Evolutionary conservation across 2,797 vertebrate genomes (phyloP).

Genomic region (Poeciliopsis presidionis): DNA sequence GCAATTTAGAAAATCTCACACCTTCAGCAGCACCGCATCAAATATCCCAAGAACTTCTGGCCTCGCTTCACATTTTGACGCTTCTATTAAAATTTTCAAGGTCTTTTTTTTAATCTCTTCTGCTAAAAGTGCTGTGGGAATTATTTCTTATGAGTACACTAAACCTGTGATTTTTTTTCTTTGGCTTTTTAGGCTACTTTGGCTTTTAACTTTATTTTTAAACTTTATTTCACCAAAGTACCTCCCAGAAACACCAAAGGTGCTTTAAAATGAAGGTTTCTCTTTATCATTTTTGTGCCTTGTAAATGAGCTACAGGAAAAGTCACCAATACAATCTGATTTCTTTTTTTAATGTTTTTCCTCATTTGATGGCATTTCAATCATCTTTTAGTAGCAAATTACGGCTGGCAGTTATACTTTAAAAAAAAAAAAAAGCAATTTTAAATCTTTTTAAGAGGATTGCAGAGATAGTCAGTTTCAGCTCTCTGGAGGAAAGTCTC

Average conservation of each 20-base stretch:
- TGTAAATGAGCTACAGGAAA: constrained; percentile 84
- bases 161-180: constrained; percentile 31
- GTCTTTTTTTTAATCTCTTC: constrained; percentile 62
- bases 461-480: not conserved
- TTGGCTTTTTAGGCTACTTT: constrained; percentile 59
- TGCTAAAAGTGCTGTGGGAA: constrained; percentile 56
- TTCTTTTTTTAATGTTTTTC: constrained; percentile 18
- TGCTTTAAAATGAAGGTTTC: constrained; percentile 86
- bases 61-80: constrained; percentile 54
- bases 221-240: constrained; percentile 83
- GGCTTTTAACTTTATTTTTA: constrained; percentile 71
- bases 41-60: constrained; percentile 44
- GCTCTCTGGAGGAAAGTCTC: not conserved
- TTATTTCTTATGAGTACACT: constrained; percentile 66
- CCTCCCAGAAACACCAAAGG: constrained; percentile 87
- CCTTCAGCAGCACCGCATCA: constrained; percentile 50
- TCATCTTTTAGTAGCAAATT: constrained; percentile 30
- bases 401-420: constrained; percentile 40
- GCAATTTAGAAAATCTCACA: constrained; percentile 64
- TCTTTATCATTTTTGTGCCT: constrained; percentile 86
- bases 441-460: not conserved
- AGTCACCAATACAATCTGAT: constrained; percentile 53
- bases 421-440: constrained; percentile 1
- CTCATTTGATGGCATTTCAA: constrained; percentile 31
- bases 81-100: constrained; percentile 51